Evolutionary conservation across 2,113 vertebrate species (phyloP).

Genomic region (Coptodon bakossiorum): DNA sequence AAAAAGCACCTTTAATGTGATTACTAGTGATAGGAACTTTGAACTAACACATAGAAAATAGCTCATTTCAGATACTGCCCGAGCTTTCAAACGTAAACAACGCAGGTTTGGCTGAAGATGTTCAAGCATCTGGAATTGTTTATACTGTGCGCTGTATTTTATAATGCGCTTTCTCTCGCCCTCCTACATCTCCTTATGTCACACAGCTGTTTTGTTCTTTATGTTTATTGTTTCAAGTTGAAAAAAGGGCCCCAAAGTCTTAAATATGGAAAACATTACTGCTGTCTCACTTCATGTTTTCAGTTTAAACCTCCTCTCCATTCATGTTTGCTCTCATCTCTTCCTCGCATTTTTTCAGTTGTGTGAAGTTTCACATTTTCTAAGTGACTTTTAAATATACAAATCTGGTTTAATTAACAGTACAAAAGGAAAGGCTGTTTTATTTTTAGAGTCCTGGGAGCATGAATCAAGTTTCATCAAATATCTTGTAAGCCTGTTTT

Average conservation of each 20-base stretch:
- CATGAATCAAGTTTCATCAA: background rate
- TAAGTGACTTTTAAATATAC: background rate
- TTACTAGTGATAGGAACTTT: background rate
- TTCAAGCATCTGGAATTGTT: constrained; percentile 34
- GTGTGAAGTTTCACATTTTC: background rate
- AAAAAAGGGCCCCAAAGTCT: background rate
- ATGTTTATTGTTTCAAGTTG: constrained; percentile 39
- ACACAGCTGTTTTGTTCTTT: constrained; percentile 41
- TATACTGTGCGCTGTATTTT: background rate
- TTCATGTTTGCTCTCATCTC: background rate
- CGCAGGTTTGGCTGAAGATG: constrained; percentile 10
- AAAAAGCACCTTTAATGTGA: background rate
- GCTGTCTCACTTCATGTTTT: background rate
- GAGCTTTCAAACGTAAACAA: background rate
- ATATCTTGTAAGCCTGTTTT: background rate
- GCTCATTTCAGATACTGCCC: background rate
- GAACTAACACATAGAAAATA: background rate
- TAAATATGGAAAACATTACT: constrained; percentile 31
- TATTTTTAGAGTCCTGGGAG: background rate
- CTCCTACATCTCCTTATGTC: constrained; percentile 29
- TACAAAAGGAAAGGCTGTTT: background rate
- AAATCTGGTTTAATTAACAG: background rate
- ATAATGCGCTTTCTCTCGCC: background rate
- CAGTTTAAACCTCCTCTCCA: background rate
- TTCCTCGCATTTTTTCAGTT: background rate